Evolutionary conservation across 2,113 vertebrate genomes (phyloP).

Genomic region (Phycodurus eques): DNA sequence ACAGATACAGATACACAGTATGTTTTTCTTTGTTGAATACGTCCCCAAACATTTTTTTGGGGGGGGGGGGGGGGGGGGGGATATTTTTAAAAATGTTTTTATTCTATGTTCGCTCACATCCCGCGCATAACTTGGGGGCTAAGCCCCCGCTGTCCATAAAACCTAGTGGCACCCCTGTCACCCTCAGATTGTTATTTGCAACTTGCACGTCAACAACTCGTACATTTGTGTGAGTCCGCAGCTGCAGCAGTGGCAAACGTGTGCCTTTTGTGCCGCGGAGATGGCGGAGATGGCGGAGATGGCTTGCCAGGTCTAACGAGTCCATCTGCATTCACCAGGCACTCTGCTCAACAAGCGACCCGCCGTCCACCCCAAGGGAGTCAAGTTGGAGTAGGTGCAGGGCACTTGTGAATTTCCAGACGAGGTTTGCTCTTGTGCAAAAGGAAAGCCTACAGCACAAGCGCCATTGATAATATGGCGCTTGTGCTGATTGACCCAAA

Average conservation of each 20-base stretch:
- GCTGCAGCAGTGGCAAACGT: conserved; percentile 58
- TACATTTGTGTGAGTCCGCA: conserved; percentile 23
- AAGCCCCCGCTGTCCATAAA: no score
- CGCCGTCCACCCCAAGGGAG: background rate
- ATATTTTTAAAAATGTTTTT: no score
- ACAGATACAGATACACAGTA: no score
- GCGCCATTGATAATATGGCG: conserved; percentile 53
- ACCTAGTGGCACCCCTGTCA: background rate
- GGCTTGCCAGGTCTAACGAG: conserved; percentile 74
- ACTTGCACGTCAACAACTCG: background rate
- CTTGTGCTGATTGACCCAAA: conserved; percentile 57
- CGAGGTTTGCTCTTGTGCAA: conserved; percentile 12
- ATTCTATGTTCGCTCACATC: no score
- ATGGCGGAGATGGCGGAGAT: conserved; percentile 69
- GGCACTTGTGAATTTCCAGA: conserved; percentile 17
- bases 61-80: no score
- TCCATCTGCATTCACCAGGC: conserved; percentile 75
- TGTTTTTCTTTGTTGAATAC: no score
- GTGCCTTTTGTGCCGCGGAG: conserved; percentile 64
- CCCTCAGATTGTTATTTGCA: no score
- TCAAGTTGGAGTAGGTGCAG: conserved; percentile 1
- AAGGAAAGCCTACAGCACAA: conserved; percentile 36
- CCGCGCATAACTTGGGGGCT: no score
- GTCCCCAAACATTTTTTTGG: no score
- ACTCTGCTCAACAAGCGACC: conserved; percentile 41